Conservation (phyloP, 2,888 invertebrate species). For the Hydroisotoma schaefferi region DNA sequence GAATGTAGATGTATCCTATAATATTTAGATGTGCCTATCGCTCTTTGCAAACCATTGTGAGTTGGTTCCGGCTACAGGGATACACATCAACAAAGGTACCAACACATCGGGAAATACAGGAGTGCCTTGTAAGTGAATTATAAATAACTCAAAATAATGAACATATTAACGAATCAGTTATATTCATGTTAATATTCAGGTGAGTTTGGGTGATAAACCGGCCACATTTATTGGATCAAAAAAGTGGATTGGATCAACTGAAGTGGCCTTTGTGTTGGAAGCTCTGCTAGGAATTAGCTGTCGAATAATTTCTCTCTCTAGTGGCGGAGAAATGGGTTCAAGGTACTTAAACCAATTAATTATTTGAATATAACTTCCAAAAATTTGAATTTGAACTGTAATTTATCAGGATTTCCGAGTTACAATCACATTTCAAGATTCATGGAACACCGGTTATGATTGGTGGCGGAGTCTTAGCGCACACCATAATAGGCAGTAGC, state of each 20-base stretch:
- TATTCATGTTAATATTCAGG: too few species aligned
- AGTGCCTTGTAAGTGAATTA: constrained; percentile 71
- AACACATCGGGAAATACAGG: constrained; percentile 80
- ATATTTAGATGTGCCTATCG: constrained; percentile 77
- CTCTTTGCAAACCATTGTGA: constrained; percentile 91
- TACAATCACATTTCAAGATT: constrained; percentile 83
- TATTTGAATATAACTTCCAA: background rate
- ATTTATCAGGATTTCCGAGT: constrained; percentile 57
- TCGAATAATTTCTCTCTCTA: constrained; percentile 78
- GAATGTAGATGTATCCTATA: background rate
- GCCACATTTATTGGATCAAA: constrained; percentile 79
- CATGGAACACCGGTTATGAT: constrained; percentile 98
- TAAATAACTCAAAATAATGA: too few species aligned
- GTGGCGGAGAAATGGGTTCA: constrained; percentile 73
- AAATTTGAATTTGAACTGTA: background rate
- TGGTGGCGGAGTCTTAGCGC: constrained; percentile 95
- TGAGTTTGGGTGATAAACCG: constrained; percentile 81
- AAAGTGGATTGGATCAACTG: constrained; percentile 98
- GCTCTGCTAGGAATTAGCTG: constrained; percentile 69
- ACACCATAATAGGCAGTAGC: constrained; percentile 88
- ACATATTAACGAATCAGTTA: background rate
- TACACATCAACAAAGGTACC: constrained; percentile 74
- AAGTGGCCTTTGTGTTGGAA: constrained; percentile 89
- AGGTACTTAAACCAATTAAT: constrained; percentile 22
- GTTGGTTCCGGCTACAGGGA: constrained; percentile 87